These are phyloP conservation scores for Trachops cirrhosus DNA, from an alignment of 2,797 vertebrate genomes.

Conservation along the genomic window DNA sequence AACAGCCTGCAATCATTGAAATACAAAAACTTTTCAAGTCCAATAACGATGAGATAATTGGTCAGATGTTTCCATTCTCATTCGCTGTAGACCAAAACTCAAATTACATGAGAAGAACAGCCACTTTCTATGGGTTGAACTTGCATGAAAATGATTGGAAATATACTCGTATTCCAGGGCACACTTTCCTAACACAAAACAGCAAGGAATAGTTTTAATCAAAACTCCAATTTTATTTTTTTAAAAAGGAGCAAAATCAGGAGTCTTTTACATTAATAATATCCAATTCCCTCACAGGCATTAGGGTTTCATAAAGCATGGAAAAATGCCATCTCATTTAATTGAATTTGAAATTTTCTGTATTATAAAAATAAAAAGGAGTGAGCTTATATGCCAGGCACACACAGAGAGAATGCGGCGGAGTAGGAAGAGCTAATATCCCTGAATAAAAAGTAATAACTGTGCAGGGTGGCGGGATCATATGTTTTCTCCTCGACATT, in stretches of 20 bases:
- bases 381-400: slow-evolving; percentile 16
- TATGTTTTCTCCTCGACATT: not conserved
- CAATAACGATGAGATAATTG: slow-evolving; percentile 1
- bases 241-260: slow-evolving; percentile 52
- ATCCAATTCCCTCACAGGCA: slow-evolving; percentile 33
- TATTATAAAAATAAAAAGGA: slow-evolving; percentile 54
- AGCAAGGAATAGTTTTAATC: slow-evolving; percentile 64
- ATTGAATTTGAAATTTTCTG: slow-evolving; percentile 61
- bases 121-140: not conserved
- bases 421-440: slow-evolving; percentile 48
- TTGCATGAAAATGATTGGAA: slow-evolving; percentile 21
- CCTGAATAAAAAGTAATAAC: slow-evolving; percentile 42
- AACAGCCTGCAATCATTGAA: not conserved
- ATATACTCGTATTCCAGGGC: not conserved
- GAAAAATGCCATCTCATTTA: slow-evolving; percentile 57
- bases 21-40: not conserved
- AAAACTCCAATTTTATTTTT: slow-evolving; percentile 65
- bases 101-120: not conserved
- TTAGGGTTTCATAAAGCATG: slow-evolving; percentile 59
- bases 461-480: not conserved
- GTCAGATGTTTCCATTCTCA: not conserved
- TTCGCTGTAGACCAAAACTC: not conserved
- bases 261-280: slow-evolving; percentile 52
- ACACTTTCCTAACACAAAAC: slow-evolving; percentile 30
- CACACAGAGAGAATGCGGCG: not conserved